phyloP scores from a whole-genome alignment of 2,113 vertebrate genomes.

The Microcebus ravelobensis region DNA sequence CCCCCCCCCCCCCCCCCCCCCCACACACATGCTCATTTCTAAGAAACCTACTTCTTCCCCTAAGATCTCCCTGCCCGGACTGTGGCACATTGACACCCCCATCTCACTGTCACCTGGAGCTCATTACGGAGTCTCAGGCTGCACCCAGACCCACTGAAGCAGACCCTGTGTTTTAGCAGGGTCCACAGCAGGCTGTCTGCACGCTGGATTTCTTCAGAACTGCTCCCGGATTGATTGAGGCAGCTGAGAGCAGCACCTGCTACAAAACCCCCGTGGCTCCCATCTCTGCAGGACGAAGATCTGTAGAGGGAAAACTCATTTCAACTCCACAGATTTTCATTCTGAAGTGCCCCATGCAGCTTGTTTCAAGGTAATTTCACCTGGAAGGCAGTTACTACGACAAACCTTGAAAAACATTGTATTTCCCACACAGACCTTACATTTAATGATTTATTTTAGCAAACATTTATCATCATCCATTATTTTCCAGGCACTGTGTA shows the following conservation, averaged over 20 bases:
- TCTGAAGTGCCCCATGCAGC: neutral
- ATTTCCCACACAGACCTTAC: neutral
- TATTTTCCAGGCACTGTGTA: neutral
- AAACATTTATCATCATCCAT: neutral
- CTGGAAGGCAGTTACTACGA: neutral
- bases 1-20: accelerated
- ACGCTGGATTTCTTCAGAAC: neutral
- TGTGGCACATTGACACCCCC: too few relatives aligned
- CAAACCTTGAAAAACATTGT: neutral
- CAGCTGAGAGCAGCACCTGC: neutral
- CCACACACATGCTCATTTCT: neutral
- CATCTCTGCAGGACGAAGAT: neutral
- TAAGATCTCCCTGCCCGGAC: neutral
- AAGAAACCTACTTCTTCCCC: neutral
- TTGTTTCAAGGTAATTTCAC: neutral
- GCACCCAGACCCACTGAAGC: neutral
- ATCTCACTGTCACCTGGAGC: neutral
- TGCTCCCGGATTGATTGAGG: neutral
- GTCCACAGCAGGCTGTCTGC: neutral
- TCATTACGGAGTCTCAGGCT: neutral
- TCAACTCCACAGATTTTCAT: neutral
- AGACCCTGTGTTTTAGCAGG: neutral
- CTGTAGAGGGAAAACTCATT: neutral
- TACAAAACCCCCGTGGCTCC: neutral
- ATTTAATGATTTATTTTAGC: neutral